Evolutionary conservation across 1,140 invertebrate species (phyloP).

Genomic region (Caenorhabditis inopinata): DNA sequence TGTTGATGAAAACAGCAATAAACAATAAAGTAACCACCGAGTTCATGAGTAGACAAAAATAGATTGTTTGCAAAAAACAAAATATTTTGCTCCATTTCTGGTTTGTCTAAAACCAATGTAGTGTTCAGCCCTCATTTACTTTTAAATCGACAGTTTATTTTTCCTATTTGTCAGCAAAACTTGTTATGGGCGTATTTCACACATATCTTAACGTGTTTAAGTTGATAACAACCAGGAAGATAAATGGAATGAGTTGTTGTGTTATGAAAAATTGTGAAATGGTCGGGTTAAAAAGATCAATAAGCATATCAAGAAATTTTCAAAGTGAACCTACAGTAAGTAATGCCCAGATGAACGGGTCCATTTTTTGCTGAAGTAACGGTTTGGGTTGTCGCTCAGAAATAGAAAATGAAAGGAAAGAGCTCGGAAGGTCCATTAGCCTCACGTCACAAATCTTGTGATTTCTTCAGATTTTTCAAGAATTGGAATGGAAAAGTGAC

Average conservation of each 20-base stretch:
- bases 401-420: neutral
- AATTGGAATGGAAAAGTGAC: neutral
- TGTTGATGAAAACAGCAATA: neutral
- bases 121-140: neutral
- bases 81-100: neutral
- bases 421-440: neutral
- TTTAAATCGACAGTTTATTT: neutral
- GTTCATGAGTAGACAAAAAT: neutral
- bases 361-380: neutral
- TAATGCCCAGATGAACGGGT: neutral
- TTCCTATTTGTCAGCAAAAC: neutral
- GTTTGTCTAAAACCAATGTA: neutral
- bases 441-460: neutral
- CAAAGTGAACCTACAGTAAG: neutral
- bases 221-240: neutral
- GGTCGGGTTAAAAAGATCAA: neutral
- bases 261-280: neutral
- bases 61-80: neutral
- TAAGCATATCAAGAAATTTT: no score
- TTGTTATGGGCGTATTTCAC: neutral
- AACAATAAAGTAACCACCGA: neutral
- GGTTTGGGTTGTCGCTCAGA: neutral
- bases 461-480: neutral
- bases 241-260: no score
- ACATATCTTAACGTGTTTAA: neutral